phyloP scores from a whole-genome alignment of 2,888 invertebrate genomes.

The Trichogramma evanescens region DNA sequence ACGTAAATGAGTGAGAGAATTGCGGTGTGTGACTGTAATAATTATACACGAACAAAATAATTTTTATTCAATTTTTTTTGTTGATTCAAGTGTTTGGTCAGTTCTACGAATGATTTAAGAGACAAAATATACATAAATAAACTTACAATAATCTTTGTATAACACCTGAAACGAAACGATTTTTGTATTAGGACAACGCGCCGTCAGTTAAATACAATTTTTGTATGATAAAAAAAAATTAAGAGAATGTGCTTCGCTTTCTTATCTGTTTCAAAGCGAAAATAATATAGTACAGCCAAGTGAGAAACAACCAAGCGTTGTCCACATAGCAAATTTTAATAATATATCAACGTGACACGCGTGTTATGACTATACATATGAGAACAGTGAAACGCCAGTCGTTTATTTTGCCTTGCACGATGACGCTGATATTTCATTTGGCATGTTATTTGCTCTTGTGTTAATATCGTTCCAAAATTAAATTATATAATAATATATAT shows the following conservation, averaged over 20 bases:
- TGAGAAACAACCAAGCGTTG: slow-evolving; percentile 13
- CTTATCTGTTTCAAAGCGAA: not conserved
- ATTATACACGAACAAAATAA: slow-evolving; percentile 19
- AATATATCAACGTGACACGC: slow-evolving; percentile 12
- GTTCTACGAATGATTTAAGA: slow-evolving; percentile 17
- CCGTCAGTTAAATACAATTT: not conserved
- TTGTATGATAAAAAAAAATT: slow-evolving; percentile 19
- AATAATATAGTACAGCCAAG: slow-evolving; percentile 1
- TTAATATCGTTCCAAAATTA: slow-evolving; percentile 16
- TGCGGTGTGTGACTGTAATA: slow-evolving; percentile 17
- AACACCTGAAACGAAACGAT: not conserved
- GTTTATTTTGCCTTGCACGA: slow-evolving; percentile 10
- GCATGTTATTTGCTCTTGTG: slow-evolving; percentile 19
- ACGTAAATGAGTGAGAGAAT: slow-evolving; percentile 7
- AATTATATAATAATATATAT: slow-evolving; percentile 13
- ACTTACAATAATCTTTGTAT: not conserved
- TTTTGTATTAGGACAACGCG: slow-evolving; percentile 16
- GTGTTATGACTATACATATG: slow-evolving; percentile 13
- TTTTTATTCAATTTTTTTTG: slow-evolving; percentile 21
- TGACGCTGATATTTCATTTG: slow-evolving; percentile 8
- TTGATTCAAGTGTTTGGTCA: slow-evolving; percentile 16
- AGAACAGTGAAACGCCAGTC: slow-evolving; percentile 15
- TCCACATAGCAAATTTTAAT: slow-evolving; percentile 14
- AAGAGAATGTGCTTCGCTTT: slow-evolving; percentile 18
- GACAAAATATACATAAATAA: not conserved